Evolutionary conservation across 2,113 vertebrate species (phyloP), one percentile per base, ranked within the genome.

Genomic region (Dicaeum eximium): DNA sequence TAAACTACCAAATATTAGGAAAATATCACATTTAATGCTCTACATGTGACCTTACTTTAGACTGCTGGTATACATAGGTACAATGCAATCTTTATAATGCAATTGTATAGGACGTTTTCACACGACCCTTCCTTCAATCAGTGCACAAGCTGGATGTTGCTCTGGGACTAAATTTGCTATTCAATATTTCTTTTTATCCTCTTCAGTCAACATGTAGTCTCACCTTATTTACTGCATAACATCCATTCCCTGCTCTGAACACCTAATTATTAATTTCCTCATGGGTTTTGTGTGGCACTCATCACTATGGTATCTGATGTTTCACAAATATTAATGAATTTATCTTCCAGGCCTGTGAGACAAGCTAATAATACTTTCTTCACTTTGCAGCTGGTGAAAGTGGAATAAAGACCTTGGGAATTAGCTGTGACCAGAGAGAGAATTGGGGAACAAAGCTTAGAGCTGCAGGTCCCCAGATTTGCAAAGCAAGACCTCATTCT

Each of bases 101-200:
- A 74, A 35, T 17, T 74, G 12, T 18, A 23, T 11, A 17, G 25
- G 18, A 91, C 81, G 38, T 54, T 79, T 87, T 40, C 57, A 75
- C 2, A 2, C 4, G 2, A 88, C 7, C 18, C 16, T 53, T 92
- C 23, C 42, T 74, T 87, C 73, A 85, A 28, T 69, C 80, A 85
- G 48, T 61, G 14, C 30, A 79, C n/a, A 72, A 92, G 31, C 15
- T 82, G n/a, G 25, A 50, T 72, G 42, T 47, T 85, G 73, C 35
- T 61, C 45, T 90, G 91, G 80, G 87, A 90, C 31, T 69, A 42
- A 91, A 92, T 91, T 90, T 95, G 50, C 21, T 90, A 66, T 89
- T 95, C 77, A 87, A 18, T 82, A 84, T 94, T 95, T 96, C 90
- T 93, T 97, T 97, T 91, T 50, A 87, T 95, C 61, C 50, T 90